These are phyloP conservation scores for Ophioninae sp. DNA, from an alignment of 2,888 invertebrate genomes.

Conservation along the genomic window DNA sequence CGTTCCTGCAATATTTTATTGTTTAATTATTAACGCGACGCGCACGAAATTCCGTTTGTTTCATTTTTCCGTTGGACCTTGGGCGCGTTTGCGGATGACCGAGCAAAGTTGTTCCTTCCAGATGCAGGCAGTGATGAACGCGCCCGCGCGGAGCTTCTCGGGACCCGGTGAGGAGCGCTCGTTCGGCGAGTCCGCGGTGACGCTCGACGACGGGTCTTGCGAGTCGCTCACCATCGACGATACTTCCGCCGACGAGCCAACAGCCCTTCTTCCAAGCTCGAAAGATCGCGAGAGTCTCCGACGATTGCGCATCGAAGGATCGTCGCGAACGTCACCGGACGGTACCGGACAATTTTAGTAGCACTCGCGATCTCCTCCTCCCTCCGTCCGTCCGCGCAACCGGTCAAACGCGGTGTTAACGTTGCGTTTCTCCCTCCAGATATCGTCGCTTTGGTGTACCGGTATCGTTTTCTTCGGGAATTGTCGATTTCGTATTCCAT, in stretches of 20 bases:
- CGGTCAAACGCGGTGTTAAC: neutral
- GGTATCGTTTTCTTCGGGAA: constrained; percentile 75
- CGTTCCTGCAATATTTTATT: neutral
- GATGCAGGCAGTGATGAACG: constrained; percentile 71
- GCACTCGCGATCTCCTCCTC: neutral
- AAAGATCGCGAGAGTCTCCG: constrained; percentile 70
- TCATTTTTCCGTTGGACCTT: too few species aligned
- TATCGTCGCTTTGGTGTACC: constrained; percentile 71
- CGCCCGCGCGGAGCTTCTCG: constrained; percentile 65
- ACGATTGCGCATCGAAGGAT: constrained; percentile 72
- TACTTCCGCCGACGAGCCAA: constrained; percentile 64
- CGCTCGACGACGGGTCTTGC: constrained; percentile 67
- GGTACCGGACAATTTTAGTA: constrained; percentile 65
- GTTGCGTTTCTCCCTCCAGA: constrained; percentile 65
- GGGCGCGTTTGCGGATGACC: too few species aligned
- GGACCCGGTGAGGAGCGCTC: constrained; percentile 72
- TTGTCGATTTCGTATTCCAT: constrained; percentile 76
- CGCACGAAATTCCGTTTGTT: neutral
- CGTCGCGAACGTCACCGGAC: constrained; percentile 71
- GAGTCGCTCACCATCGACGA: constrained; percentile 67
- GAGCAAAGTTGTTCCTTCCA: constrained; percentile 17
- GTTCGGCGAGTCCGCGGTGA: constrained; percentile 67
- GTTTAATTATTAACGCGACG: neutral
- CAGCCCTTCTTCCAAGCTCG: constrained; percentile 65
- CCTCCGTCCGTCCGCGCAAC: neutral